Evolutionary conservation across 2,113 vertebrate genomes (phyloP).

Genomic region (Lontra canadensis): DNA sequence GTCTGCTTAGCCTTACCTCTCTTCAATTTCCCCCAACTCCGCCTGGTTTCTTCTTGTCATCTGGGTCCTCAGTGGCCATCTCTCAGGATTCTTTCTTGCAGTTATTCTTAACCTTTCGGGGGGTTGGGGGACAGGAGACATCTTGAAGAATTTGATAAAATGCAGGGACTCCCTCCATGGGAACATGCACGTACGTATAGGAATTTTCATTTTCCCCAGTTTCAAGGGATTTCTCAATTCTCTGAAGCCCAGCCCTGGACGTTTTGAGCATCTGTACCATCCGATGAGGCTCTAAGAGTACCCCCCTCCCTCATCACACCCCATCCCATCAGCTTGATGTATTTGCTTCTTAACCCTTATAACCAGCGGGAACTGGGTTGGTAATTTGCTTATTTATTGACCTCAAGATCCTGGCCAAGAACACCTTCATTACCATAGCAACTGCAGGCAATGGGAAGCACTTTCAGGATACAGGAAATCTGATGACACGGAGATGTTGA

Average conservation of each 20-base stretch:
- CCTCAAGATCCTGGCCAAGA: constrained; percentile 34
- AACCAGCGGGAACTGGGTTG: background rate
- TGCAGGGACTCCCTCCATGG: background rate
- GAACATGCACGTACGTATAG: background rate
- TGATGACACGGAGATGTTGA: background rate
- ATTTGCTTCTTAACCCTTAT: background rate
- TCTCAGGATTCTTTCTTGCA: background rate
- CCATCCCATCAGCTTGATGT: background rate
- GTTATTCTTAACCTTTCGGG: background rate
- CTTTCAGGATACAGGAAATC: background rate
- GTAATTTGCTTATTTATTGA: constrained; percentile 28
- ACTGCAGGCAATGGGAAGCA: background rate
- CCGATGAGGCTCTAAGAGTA: background rate
- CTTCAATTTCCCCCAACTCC: rapidly evolving
- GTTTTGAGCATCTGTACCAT: background rate
- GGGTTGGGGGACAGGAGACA: background rate
- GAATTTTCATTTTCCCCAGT: background rate
- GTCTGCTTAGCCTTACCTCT: background rate
- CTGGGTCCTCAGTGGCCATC: background rate
- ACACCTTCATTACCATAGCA: constrained; percentile 52
- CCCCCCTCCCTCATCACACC: background rate
- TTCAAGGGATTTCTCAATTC: background rate
- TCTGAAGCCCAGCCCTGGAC: background rate
- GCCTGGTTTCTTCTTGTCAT: background rate
- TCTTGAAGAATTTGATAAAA: background rate